phyloP scores from a whole-genome alignment of 1,140 invertebrate species.

The Phthorimaea operculella region DNA sequence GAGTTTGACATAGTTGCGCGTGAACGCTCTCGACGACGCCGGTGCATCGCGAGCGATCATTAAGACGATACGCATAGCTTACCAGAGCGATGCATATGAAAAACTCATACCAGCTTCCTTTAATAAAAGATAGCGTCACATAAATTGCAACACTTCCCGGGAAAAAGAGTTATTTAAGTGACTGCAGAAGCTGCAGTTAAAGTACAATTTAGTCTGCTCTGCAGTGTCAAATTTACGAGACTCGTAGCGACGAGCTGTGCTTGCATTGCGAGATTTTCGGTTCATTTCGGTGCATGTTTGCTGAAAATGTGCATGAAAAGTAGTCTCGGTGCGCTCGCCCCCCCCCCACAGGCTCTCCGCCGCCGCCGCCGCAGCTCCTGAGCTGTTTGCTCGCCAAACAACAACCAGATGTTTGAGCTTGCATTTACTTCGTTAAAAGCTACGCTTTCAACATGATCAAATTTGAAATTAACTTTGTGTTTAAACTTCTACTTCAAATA shows the following conservation, averaged over 20 bases:
- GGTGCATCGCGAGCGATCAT: neutral
- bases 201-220: too few species aligned
- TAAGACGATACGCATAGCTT: neutral
- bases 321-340: neutral
- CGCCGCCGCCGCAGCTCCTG: neutral
- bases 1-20: slow-evolving; percentile 22
- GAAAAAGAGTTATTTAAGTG: neutral
- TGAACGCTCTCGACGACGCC: slow-evolving; percentile 8
- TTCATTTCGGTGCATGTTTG: neutral
- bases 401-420: slow-evolving; percentile 2
- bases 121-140: neutral
- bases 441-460: neutral
- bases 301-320: neutral
- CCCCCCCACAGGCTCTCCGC: too few species aligned
- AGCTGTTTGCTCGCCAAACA: neutral
- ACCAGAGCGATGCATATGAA: neutral
- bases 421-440: slow-evolving; percentile 3
- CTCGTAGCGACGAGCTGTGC: too few species aligned
- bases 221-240: too few species aligned
- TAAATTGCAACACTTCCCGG: neutral
- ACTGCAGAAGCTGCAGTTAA: too few species aligned
- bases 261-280: neutral
- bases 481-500: neutral
- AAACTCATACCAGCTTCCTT: neutral
- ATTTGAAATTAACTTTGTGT: neutral